Percentiles rank a stretch among this genome's conserved stretches.
Evolutionary conservation across 2,797 vertebrate species (phyloP).

Genomic region (Furcifer pardalis): DNA sequence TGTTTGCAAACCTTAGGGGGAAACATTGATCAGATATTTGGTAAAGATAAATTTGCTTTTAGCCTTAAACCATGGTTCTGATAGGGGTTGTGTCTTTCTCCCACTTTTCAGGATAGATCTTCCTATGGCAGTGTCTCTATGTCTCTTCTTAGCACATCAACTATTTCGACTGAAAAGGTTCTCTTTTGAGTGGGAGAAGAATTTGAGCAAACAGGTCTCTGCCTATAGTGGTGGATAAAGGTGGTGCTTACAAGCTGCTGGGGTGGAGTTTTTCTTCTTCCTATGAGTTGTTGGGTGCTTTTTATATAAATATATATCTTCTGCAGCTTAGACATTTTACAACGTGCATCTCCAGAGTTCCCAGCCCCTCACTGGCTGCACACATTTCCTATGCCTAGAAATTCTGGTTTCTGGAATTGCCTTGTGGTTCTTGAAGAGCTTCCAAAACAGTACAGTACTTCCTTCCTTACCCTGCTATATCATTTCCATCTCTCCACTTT

Average conservation of each 20-base stretch:
- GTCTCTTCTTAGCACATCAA: neutral
- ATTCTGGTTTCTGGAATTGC: neutral
- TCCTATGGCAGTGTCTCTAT: neutral
- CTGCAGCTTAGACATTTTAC: conserved; percentile 58
- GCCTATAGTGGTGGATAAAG: conserved; percentile 41
- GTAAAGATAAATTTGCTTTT: neutral
- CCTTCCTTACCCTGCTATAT: neutral
- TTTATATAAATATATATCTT: conserved; percentile 26
- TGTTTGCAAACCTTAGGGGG: neutral
- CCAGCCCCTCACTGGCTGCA: conserved; percentile 40
- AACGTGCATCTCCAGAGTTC: conserved; percentile 62
- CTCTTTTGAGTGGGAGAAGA: conserved; percentile 11
- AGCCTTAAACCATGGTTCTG: neutral
- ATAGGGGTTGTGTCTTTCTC: neutral
- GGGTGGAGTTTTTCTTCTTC: conserved; percentile 63
- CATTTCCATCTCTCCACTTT: conserved; percentile 15
- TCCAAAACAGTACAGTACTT: neutral
- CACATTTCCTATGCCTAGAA: neutral
- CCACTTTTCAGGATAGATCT: neutral
- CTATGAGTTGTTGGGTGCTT: neutral
- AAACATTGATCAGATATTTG: neutral
- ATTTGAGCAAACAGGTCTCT: conserved; percentile 12
- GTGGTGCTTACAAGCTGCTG: conserved; percentile 58
- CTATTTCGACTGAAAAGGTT: neutral
- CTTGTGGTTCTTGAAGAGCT: rapidly evolving